Conservation (phyloP, 2,888 invertebrate genomes). For the Idaea straminata region DNA sequence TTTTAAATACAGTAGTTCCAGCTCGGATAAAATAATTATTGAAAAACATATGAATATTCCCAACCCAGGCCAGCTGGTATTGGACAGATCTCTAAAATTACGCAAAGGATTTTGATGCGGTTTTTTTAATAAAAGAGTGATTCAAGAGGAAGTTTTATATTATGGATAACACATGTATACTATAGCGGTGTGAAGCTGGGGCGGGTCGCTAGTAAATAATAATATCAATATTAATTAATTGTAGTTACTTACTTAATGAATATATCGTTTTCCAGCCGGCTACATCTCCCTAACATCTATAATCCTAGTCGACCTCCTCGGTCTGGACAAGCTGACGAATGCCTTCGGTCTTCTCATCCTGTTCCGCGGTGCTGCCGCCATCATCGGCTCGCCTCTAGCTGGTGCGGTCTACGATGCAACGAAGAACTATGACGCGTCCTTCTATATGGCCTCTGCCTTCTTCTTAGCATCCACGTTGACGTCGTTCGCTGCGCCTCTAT, state of each 20-base stretch:
- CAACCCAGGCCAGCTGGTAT: too few relatives aligned
- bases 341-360: conserved; percentile 97
- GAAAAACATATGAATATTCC: too few relatives aligned
- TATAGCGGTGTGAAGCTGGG: too few relatives aligned
- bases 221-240: too few relatives aligned
- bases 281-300: conserved; percentile 99
- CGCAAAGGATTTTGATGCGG: too few relatives aligned
- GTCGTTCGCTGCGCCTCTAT: conserved; percentile 89
- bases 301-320: conserved; percentile 96
- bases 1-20: too few relatives aligned
- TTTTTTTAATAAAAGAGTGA: too few relatives aligned
- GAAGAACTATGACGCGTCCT: conserved; percentile 91
- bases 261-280: conserved; percentile 84
- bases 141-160: too few relatives aligned
- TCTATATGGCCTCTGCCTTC: conserved; percentile 94
- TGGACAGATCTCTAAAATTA: too few relatives aligned
- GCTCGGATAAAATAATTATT: not conserved
- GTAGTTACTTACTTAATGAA: too few relatives aligned
- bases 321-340: conserved; percentile 96
- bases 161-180: too few relatives aligned
- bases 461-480: conserved; percentile 91
- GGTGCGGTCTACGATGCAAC: conserved; percentile 96
- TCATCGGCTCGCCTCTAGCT: conserved; percentile 90
- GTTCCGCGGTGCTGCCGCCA: conserved; percentile 96
- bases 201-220: too few relatives aligned